These are phyloP conservation scores for Paelopatides confundens DNA, from an alignment of 53 echinoderm and acorn worm species.

Conservation along the genomic window DNA sequence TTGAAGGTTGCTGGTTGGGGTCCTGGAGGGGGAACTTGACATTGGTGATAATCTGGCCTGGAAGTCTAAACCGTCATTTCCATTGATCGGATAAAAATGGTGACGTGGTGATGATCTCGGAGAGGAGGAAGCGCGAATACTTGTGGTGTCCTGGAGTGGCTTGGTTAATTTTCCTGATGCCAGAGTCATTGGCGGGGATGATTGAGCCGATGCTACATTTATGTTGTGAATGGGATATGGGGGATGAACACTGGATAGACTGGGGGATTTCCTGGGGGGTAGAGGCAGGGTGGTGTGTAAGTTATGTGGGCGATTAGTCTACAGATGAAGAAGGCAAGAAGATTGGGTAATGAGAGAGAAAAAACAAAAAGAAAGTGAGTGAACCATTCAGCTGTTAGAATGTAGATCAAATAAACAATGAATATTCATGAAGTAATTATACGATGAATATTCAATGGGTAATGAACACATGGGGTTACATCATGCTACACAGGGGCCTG, in stretches of 20 bases:
- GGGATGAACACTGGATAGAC: background rate
- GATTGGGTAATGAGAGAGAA: background rate
- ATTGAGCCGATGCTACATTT: background rate
- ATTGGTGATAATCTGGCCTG: background rate
- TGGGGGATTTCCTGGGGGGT: slow-evolving; percentile 23
- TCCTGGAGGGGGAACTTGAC: background rate
- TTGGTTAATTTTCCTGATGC: background rate
- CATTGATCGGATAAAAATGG: background rate
- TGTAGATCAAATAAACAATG: background rate
- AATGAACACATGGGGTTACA: slow-evolving; percentile 1
- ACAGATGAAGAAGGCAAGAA: background rate
- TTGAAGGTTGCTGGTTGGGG: background rate
- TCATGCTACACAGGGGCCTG: background rate
- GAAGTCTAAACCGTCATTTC: background rate
- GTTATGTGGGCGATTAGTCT: slow-evolving; percentile 36
- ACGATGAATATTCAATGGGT: background rate
- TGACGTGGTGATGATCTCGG: background rate
- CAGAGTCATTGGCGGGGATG: background rate
- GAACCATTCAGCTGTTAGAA: slow-evolving; percentile 8
- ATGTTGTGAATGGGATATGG: background rate
- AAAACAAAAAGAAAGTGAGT: slow-evolving; percentile 19
- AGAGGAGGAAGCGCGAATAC: background rate
- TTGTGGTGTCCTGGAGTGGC: background rate
- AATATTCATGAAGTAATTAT: background rate
- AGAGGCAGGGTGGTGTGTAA: slow-evolving; percentile 29